These are phyloP conservation scores for Eristalis tenax DNA, from an alignment of 2,888 invertebrate species.

Conservation along the genomic window DNA sequence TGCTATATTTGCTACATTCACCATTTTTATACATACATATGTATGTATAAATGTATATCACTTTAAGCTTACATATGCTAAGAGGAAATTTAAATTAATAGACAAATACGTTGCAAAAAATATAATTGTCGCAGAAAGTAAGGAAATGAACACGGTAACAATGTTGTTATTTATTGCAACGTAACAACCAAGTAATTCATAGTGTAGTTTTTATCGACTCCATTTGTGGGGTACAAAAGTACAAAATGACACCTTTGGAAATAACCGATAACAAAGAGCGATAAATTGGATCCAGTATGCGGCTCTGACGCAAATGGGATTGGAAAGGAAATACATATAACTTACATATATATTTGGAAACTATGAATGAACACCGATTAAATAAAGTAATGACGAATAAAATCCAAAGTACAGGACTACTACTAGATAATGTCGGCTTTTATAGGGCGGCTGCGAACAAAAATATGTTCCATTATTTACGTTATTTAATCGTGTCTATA, in stretches of 20 bases:
- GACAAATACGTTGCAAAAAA: background rate
- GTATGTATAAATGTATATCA: constrained; percentile 35
- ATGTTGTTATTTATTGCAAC: constrained; percentile 1
- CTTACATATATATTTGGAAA: background rate
- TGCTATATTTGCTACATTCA: background rate
- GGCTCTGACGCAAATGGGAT: constrained; percentile 14
- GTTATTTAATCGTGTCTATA: no score
- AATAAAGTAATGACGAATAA: constrained; percentile 1
- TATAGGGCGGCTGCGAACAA: constrained; percentile 1
- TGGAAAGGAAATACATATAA: background rate
- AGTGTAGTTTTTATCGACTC: constrained; percentile 25
- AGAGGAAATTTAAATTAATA: background rate
- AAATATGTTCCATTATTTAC: background rate
- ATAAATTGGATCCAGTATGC: constrained; percentile 6
- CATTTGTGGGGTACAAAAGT: constrained; percentile 32
- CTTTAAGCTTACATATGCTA: background rate
- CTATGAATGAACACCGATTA: background rate
- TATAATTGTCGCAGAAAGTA: background rate
- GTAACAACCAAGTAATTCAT: background rate
- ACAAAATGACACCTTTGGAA: constrained; percentile 6
- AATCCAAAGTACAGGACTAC: constrained; percentile 16
- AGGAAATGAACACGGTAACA: background rate
- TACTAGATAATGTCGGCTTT: constrained; percentile 8
- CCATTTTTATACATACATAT: background rate
- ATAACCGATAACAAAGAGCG: constrained; percentile 5